Conservation (phyloP, 2,113 vertebrate genomes). For the Charina bottae region DNA sequence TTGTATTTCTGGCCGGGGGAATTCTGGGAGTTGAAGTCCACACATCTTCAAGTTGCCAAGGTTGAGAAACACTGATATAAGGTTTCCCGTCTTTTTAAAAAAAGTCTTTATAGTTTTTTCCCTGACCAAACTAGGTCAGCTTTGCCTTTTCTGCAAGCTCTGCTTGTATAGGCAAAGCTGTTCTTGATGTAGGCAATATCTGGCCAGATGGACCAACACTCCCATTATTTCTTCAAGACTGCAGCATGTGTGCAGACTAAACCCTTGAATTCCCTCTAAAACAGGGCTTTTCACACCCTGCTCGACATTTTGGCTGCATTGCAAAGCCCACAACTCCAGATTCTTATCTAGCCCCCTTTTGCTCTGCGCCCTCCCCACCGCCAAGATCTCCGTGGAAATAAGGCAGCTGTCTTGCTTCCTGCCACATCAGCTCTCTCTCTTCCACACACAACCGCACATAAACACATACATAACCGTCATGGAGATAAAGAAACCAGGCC, state of each 20-base stretch:
- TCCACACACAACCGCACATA: not conserved
- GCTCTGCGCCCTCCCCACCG: not conserved
- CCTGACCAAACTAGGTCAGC: not conserved
- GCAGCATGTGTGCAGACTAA: not conserved
- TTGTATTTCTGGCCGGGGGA: not conserved
- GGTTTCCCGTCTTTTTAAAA: not conserved
- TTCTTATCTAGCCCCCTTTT: slow-evolving; percentile 48
- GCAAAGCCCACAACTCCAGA: slow-evolving; percentile 48
- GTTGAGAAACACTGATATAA: not conserved
- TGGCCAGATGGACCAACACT: not conserved
- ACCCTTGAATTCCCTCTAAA: not conserved
- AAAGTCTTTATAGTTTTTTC: not conserved
- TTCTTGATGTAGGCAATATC: not conserved
- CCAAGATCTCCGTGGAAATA: not conserved
- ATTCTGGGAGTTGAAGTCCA: not conserved
- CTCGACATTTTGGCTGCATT: not conserved
- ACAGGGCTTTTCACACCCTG: not conserved
- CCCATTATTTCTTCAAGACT: not conserved
- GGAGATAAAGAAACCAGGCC: slow-evolving; percentile 38
- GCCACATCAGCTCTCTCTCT: slow-evolving; percentile 7
- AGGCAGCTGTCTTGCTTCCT: not conserved
- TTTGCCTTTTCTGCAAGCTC: not conserved
- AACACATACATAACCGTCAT: slow-evolving; percentile 1
- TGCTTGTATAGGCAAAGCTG: not conserved
- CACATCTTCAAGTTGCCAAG: not conserved